A percentile compares a stretch with the other conserved stretches of the same genome.
Conservation (phyloP, 2,797 vertebrate species). For the Muscicapa striata region DNA sequence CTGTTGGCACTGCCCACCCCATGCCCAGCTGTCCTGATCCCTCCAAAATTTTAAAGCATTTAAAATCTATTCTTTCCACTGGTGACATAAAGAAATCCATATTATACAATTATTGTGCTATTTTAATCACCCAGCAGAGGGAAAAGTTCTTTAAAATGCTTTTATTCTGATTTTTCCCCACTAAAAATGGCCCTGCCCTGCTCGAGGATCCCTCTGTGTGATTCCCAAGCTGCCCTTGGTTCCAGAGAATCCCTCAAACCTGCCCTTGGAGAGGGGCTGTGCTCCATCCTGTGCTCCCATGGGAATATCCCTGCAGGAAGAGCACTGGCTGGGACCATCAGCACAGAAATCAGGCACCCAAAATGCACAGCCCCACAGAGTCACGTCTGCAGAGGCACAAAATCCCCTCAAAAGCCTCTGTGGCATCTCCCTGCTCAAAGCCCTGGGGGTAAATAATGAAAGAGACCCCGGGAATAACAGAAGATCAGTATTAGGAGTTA, state of each 20-base stretch:
- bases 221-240: not conserved
- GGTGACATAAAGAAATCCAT: not conserved
- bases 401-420: not conserved
- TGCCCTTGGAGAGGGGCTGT: not conserved
- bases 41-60: not conserved
- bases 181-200: not conserved
- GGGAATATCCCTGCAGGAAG: not conserved
- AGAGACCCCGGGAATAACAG: not conserved
- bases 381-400: not conserved
- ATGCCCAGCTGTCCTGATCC: not conserved
- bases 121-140: not conserved
- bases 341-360: not conserved
- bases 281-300: accelerated
- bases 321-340: not conserved
- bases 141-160: not conserved
- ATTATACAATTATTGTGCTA: not conserved
- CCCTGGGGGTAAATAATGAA: not conserved
- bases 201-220: accelerated
- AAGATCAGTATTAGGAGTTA: not conserved
- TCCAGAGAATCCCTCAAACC: accelerated
- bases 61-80: not conserved
- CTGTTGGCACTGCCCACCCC: not conserved
- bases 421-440: not conserved
- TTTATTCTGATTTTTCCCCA: not conserved
- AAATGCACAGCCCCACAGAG: not conserved